Base-by-base conservation (phyloP, 1,140 invertebrate species). In the Stegodyphus dumicola region DNA sequence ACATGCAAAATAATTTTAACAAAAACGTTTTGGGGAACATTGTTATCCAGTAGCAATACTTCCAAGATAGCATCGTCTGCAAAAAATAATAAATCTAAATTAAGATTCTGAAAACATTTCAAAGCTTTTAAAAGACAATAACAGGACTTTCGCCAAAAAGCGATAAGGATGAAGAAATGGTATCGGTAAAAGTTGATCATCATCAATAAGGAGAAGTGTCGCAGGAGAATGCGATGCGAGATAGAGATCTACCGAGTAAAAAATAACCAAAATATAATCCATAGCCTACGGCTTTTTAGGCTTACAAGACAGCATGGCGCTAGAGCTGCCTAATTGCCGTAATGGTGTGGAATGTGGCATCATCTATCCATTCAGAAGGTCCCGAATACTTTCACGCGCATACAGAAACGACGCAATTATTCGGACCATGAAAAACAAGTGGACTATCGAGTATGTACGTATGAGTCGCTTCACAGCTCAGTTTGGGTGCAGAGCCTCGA, bases 141-240 rank as follows among this genome's bases (percentile, higher is more conserved):
- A 33, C 33, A 33, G 33, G 33, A 33, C 33, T 33, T 33, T 81
- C 79, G 79, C 79, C 79, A 81, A 81, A 66, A 3, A 48, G 70
- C 70, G 79, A 73, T 81, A 52, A 13, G 2, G 53, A n/a, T 5
- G 9, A 17, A 3, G 33, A 81, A 53, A 74, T 81, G 69, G 70
- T 11, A 73, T 18, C 78, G n/a, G n/a, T 71, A 13, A 48, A n/a
- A 49, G 48, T 33, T 13, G 70, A 66, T 74, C 70, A 70, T 74
- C 79, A 81, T 81, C 79, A 81, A 81, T 81, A 81, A 80, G 60
- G 65, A 66, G 67, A 80, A 81, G 79, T 81, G 79, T 81, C 79
- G 79, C 79, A 49, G 56, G 70, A 81, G 79, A 81, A 81, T 81
- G 79, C 70, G 56, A 73, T 73, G 70, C 18, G 52, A 80, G 77